Conservation (phyloP, 1,140 invertebrate genomes). For the Pseudomyrmex cubaensis region DNA sequence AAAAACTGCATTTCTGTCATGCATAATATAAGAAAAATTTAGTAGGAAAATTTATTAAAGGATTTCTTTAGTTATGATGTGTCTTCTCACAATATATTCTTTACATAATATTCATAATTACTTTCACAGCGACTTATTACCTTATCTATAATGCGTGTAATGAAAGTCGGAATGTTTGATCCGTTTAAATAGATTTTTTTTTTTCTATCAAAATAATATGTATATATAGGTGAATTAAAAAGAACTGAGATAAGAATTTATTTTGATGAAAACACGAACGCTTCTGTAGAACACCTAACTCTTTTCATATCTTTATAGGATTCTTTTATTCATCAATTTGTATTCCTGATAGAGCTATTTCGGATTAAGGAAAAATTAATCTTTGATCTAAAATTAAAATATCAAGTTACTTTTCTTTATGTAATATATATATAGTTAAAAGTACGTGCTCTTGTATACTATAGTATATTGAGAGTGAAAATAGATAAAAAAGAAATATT, state of each 20-base stretch:
- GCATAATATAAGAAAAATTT: conserved; percentile 39
- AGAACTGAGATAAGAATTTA: conserved; percentile 44
- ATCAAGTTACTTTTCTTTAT: neutral
- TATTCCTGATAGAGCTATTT: neutral
- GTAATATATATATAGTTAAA: neutral
- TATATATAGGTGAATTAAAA: conserved; percentile 49
- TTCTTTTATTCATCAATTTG: neutral
- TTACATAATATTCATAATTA: conserved; percentile 39
- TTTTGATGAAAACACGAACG: neutral
- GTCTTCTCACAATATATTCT: too few relatives aligned
- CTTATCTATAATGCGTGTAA: conserved; percentile 19
- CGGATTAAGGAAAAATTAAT: neutral
- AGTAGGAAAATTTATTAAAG: conserved; percentile 25
- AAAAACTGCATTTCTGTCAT: conserved; percentile 7
- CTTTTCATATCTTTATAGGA: neutral
- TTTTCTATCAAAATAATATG: neutral
- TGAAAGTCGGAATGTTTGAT: conserved; percentile 11
- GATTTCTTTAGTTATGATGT: neutral
- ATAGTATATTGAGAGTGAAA: conserved; percentile 8
- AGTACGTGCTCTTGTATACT: neutral
- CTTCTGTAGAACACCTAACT: neutral
- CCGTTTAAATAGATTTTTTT: neutral
- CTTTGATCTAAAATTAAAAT: conserved; percentile 5
- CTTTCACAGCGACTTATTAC: conserved; percentile 39
- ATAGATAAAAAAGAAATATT: conserved; percentile 11